These are phyloP conservation scores for Eublepharis macularius DNA, from an alignment of 2,113 vertebrate genomes.

Conservation along the genomic window DNA sequence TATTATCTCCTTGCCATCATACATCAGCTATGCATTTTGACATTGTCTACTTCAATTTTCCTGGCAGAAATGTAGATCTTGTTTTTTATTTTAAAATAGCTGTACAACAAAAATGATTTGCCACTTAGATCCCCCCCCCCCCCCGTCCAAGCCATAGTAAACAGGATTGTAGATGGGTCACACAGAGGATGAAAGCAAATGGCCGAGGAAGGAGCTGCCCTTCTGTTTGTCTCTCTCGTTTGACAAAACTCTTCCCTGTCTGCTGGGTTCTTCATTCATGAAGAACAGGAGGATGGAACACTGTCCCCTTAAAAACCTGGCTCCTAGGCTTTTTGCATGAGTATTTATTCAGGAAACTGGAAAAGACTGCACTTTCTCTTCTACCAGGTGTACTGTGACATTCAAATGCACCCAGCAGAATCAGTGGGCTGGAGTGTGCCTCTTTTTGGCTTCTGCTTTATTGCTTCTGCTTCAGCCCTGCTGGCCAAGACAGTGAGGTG, in stretches of 20 bases:
- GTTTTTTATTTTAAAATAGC: conserved; percentile 47
- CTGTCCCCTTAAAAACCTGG: too few relatives aligned
- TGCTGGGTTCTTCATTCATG: too few relatives aligned
- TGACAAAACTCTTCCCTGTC: too few relatives aligned
- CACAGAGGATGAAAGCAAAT: background rate
- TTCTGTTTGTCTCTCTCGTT: too few relatives aligned
- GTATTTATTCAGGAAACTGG: background rate
- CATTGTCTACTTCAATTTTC: conserved; percentile 24
- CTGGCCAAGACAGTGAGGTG: background rate
- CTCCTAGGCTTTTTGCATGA: background rate
- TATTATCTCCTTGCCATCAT: background rate
- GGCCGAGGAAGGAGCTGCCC: too few relatives aligned
- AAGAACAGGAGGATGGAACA: too few relatives aligned
- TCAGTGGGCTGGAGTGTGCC: too few relatives aligned
- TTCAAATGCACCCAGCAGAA: too few relatives aligned
- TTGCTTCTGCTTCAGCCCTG: background rate
- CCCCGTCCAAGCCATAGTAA: background rate
- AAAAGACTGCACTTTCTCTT: too few relatives aligned
- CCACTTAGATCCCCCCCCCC: background rate
- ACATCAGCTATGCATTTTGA: background rate
- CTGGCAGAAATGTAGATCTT: conserved; percentile 16
- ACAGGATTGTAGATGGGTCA: background rate
- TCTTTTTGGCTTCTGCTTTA: too few relatives aligned
- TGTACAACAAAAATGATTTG: conserved; percentile 14
- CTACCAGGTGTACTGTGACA: too few relatives aligned